A percentile compares a stretch with the other conserved stretches of the same genome.
Conservation (phyloP, 2,113 vertebrate genomes). For the Turnix velox region DNA sequence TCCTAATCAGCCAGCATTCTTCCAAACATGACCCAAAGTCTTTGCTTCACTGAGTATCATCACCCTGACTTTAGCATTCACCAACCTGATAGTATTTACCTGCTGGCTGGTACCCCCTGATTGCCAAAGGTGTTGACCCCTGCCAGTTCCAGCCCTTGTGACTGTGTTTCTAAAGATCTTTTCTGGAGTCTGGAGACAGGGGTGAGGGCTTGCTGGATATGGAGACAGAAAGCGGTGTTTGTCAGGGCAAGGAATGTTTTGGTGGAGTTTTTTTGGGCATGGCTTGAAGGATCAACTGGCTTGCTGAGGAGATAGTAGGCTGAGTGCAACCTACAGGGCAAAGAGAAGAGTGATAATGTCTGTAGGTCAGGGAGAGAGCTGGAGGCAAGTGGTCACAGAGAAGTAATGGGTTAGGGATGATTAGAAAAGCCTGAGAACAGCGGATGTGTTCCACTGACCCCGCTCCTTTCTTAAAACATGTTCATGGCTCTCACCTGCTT, state of each 20-base stretch:
- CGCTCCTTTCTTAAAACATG: neutral
- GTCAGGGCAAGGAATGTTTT: fast-evolving
- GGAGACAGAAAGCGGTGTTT: neutral
- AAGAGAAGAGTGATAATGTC: neutral
- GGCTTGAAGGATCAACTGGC: neutral
- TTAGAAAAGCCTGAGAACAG: neutral
- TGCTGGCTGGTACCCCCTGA: neutral
- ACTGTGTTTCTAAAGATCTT: neutral
- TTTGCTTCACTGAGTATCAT: neutral
- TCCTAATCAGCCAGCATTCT: neutral
- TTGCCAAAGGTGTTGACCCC: neutral
- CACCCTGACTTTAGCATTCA: neutral
- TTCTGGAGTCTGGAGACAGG: fast-evolving
- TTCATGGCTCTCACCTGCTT: neutral
- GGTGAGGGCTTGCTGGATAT: neutral
- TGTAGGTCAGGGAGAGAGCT: neutral
- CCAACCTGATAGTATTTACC: neutral
- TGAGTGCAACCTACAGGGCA: neutral
- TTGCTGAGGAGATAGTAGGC: neutral
- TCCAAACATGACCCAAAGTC: neutral
- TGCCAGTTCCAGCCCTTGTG: neutral
- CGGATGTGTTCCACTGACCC: neutral
- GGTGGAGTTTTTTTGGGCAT: neutral
- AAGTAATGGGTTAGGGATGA: neutral
- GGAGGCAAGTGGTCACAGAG: neutral